Evolutionary conservation across 2,888 invertebrate genomes (phyloP), one percentile per base, ranked within the genome.

Genomic region (Galeruca laticollis): DNA sequence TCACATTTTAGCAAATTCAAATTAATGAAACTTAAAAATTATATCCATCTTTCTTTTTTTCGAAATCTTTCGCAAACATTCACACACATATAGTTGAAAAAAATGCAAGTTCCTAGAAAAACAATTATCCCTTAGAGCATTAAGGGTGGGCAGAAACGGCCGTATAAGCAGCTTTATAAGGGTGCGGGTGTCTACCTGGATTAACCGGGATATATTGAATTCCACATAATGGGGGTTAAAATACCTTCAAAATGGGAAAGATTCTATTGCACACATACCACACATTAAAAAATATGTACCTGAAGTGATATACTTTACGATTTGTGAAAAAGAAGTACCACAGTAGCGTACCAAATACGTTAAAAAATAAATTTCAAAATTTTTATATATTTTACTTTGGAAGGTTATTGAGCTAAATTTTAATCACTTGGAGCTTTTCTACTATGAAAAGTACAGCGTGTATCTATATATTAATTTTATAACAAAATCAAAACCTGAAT

Each of bases 51-150:
- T n/a, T n/a, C n/a, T n/a, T n/a, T n/a, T n/a, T n/a, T n/a, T n/a
- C n/a, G 6, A 26, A 26, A 5, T 26, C 6, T 20, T 59, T 59
- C 40, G 40, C 59, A 59, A 37, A 60, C 26, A 15, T 49, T 51
- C 51, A 56, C 33, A 56, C 33, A 56, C 63, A 62, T 54, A 67
- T 18, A 64, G 37, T 54, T 54, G 54, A 49, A 31, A 37, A 43
- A 65, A 59, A 65, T 56, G 60, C 31, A 51, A 75, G 61, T 80
- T 80, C 79, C 73, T 47, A 73, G 79, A 79, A 81, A 78, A 76
- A 77, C 75, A 76, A 79, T 79, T 79, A 77, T 76, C 70, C 71
- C 69, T 69, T 68, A 76, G 68, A 73, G 75, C 33, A 54, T 33
- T 54, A 54, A 35, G 18, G 35, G 74, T 76, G 73, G 74, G 76